Conservation (phyloP, 2,888 invertebrate species). For the Amphimallon solstitiale region DNA sequence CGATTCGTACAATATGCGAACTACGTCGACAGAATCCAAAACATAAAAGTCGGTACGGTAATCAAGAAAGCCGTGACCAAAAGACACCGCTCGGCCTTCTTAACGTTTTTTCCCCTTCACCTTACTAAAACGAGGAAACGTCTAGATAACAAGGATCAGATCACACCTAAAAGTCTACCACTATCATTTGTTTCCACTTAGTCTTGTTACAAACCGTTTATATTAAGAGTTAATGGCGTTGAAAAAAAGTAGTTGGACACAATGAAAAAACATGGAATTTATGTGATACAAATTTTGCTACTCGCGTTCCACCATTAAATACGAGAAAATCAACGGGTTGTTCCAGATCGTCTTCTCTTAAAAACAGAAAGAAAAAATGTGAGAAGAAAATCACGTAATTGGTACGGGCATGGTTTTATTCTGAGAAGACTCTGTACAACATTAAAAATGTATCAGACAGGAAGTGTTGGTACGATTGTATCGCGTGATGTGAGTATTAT, state of each 20-base stretch:
- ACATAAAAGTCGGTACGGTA: background rate
- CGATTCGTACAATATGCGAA: conserved; percentile 21
- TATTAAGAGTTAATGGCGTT: conserved; percentile 42
- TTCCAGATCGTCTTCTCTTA: background rate
- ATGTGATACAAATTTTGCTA: conserved; percentile 21
- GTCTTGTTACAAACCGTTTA: conserved; percentile 48
- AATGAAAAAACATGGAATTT: conserved; percentile 16
- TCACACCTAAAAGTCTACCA: conserved; percentile 54
- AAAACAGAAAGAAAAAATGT: conserved; percentile 21
- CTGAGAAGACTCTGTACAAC: background rate
- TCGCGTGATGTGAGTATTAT: conserved; percentile 5
- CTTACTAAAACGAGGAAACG: conserved; percentile 26
- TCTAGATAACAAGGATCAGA: conserved; percentile 44
- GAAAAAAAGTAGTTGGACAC: conserved; percentile 22
- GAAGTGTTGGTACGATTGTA: conserved; percentile 6
- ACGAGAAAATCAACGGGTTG: conserved; percentile 24
- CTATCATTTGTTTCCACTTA: conserved; percentile 59
- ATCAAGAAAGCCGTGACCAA: conserved; percentile 17
- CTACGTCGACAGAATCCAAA: background rate
- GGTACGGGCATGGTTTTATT: conserved; percentile 4
- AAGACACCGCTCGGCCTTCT: conserved; percentile 10
- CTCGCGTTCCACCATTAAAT: conserved; percentile 7
- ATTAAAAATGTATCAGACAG: conserved; percentile 9
- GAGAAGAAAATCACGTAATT: conserved; percentile 31
- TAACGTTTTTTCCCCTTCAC: conserved; percentile 3